phyloP scores from a whole-genome alignment of 2,888 invertebrate genomes.

The Stratiomys singularior region DNA sequence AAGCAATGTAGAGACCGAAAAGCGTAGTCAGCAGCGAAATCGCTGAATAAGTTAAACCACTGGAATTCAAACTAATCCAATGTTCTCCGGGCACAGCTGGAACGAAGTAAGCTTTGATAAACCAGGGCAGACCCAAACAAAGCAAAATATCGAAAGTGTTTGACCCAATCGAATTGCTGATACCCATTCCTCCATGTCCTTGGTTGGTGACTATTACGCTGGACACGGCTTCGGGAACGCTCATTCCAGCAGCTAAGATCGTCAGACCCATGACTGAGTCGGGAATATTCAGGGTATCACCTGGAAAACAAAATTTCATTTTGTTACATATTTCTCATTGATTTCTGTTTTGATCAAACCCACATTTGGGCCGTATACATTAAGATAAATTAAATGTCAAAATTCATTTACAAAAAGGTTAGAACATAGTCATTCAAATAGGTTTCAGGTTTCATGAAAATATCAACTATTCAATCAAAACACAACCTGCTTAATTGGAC shows the following conservation, averaged over 20 bases:
- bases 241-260: conserved; percentile 85
- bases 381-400: too few species aligned
- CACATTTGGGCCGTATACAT: too few species aligned
- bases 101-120: conserved; percentile 74
- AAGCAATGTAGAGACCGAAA: conserved; percentile 73
- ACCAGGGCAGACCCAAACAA: conserved; percentile 82
- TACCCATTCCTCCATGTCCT: conserved; percentile 72
- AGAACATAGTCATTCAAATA: too few species aligned
- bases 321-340: not conserved
- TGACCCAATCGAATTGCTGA: conserved; percentile 84
- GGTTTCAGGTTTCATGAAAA: too few species aligned
- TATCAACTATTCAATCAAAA: too few species aligned
- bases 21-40: conserved; percentile 79
- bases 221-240: conserved; percentile 87
- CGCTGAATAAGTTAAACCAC: conserved; percentile 79
- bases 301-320: conserved; percentile 63
- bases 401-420: too few species aligned
- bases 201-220: conserved; percentile 85
- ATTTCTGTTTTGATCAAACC: too few species aligned
- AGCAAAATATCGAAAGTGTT: conserved; percentile 84
- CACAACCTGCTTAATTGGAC: too few species aligned
- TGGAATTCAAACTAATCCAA: conserved; percentile 77
- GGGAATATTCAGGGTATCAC: conserved; percentile 81
- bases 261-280: conserved; percentile 89
- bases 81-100: conserved; percentile 70